phyloP scores from a whole-genome alignment of 2,888 invertebrate species.

The Spisula solida region DNA sequence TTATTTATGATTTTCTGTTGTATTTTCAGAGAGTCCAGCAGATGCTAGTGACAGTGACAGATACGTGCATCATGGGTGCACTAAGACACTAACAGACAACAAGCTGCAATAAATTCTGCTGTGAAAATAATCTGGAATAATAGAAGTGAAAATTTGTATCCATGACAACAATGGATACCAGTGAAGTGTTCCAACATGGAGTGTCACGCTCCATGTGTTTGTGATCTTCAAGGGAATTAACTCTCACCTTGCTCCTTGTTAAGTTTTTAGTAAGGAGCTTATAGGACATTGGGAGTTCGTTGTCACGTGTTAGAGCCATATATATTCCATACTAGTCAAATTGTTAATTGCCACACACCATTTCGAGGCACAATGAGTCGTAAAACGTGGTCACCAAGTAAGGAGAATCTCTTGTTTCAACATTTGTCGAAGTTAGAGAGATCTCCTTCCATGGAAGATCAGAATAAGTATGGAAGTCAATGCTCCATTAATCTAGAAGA shows the following conservation, averaged over 20 bases:
- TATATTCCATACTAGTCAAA: constrained; percentile 19
- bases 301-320: not conserved
- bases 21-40: constrained; percentile 41
- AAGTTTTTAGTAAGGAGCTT: constrained; percentile 72
- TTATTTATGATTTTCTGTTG: constrained; percentile 24
- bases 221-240: constrained; percentile 63
- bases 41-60: constrained; percentile 28
- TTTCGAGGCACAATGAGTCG: constrained; percentile 61
- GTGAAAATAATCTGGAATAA: not conserved
- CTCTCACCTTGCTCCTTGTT: constrained; percentile 72
- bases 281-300: constrained; percentile 59
- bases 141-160: constrained; percentile 25
- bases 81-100: constrained; percentile 8
- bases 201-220: constrained; percentile 51
- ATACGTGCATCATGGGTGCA: constrained; percentile 42
- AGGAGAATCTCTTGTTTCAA: constrained; percentile 67
- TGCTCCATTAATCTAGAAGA: constrained; percentile 67
- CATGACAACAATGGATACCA: constrained; percentile 15
- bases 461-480: constrained; percentile 63
- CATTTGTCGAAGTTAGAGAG: constrained; percentile 63
- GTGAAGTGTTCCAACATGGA: constrained; percentile 48
- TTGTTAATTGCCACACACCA: not conserved
- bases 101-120: not conserved
- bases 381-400: constrained; percentile 66
- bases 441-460: constrained; percentile 63